Base-by-base conservation (phyloP, 2,888 invertebrate species). In the Drosophila emarginata region DNA sequence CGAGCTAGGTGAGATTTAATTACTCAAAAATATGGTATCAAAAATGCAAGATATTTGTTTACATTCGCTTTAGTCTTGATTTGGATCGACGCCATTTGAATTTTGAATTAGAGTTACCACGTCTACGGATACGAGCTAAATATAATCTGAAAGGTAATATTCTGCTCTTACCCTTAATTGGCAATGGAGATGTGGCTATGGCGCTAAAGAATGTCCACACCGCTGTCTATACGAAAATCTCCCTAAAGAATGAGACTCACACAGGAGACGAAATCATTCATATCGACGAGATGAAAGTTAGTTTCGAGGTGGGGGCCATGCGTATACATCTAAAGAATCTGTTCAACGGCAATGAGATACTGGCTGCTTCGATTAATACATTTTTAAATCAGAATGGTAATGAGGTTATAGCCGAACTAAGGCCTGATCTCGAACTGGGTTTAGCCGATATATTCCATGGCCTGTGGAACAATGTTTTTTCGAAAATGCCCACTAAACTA, bases 261-360 rank as follows among this genome's bases (percentile, higher is more conserved):
- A 92, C 91, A 51, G 77, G 81, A 0, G 76, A 92, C 89, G 92
- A 92, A 83, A 90, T 91, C n/a, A 91, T 92, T 64, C 90, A 91
- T 52, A 92, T 94, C 39, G 93, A 93, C 54, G 91, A 92, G 39
- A 94, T 94, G 93, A 92, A 92, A 73, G 93, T 94, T 0, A 92
- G 92, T 39, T 94, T 94, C 78, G 91, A 91, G 53, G 92, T 94
- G 62, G 92, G 93, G 11, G 90, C 91, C 3, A 93, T 94, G 91
- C 92, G 93, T 14, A 92, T 94, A 21, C 92, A 93, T 71, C 89
- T 94, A 18, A 92, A 93, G 58, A 94, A 94, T 89, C 91, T 94
- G 9, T 94, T 94, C 86, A 94, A 94, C 83, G 94, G 94, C 54
- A 94, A 94, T 79, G 93, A 93, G 87, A 92, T 94, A 69, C 90